Conservation (phyloP, 1,140 invertebrate genomes). For the Coptotermes formosanus region DNA sequence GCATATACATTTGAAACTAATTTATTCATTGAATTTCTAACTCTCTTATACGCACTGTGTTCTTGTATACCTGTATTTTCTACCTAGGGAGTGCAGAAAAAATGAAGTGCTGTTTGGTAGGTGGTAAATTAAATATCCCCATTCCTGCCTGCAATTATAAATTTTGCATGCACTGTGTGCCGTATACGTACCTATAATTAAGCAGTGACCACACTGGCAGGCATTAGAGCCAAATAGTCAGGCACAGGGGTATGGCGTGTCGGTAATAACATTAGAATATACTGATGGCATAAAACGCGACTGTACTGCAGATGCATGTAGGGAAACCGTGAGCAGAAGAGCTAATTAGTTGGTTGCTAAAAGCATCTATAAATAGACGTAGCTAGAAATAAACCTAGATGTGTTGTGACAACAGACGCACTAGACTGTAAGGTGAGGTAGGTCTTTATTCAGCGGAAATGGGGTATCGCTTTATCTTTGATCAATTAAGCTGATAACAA, state of each 20-base stretch:
- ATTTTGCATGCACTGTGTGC: background rate
- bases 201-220: background rate
- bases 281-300: background rate
- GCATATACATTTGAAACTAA: slow-evolving; percentile 19
- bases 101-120: background rate
- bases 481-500: background rate
- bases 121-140: background rate
- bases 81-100: background rate
- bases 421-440: background rate
- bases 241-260: background rate
- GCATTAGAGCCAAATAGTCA: background rate
- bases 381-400: background rate
- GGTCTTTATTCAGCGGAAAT: background rate
- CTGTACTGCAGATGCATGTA: background rate
- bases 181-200: background rate
- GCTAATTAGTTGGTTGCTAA: slow-evolving; percentile 18
- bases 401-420: background rate
- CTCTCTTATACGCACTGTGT: background rate
- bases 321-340: background rate
- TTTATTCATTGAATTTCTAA: slow-evolving; percentile 6
- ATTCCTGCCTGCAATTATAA: background rate
- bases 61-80: background rate
- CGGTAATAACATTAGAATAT: background rate
- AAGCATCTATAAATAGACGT: background rate
- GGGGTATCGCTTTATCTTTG: background rate